Conservation (phyloP, 2,113 vertebrate species). For the Morphnarchus princeps region DNA sequence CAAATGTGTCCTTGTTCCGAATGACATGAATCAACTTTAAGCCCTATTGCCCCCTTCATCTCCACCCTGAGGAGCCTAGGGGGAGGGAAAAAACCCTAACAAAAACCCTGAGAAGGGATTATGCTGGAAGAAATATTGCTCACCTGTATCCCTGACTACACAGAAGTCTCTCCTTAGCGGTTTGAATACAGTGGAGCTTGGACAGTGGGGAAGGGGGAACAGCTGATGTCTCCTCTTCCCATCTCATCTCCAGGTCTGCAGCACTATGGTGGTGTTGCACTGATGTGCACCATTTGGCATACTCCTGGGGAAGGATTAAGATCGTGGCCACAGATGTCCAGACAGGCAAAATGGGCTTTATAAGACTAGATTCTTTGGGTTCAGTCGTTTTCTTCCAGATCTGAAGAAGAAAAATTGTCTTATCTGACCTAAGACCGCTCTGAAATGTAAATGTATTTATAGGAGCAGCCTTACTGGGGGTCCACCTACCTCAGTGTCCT, state of each 20-base stretch:
- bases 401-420: not conserved
- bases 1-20: not conserved
- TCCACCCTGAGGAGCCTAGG: not conserved
- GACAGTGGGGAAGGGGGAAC: not conserved
- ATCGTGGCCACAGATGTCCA: not conserved
- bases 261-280: not conserved
- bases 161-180: not conserved
- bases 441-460: not conserved
- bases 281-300: not conserved
- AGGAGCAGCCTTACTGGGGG: not conserved
- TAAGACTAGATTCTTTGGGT: not conserved
- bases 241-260: not conserved
- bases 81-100: not conserved
- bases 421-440: not conserved
- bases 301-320: not conserved
- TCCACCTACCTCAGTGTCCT: not conserved
- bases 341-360: not conserved
- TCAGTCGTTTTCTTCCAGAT: not conserved
- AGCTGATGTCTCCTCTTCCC: not conserved
- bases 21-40: not conserved
- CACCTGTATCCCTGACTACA: not conserved
- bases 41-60: not conserved
- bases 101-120: not conserved
- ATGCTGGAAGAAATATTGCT: not conserved
- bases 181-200: not conserved